Percentiles rank a stretch among this genome's conserved stretches.
Conservation (phyloP, 2,888 invertebrate genomes). For the Sinhomidia bicolor region DNA sequence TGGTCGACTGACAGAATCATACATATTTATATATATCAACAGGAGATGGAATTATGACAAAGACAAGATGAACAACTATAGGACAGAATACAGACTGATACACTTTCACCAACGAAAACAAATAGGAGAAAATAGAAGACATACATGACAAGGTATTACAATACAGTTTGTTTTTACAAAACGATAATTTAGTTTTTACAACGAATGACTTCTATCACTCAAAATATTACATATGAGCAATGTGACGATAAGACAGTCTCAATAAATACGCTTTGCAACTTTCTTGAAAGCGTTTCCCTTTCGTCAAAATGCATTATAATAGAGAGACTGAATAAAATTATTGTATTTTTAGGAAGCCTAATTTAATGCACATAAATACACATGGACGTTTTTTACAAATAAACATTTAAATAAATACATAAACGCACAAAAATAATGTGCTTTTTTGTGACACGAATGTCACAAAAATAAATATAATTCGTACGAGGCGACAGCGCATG, state of each 20-base stretch:
- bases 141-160: background rate
- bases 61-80: background rate
- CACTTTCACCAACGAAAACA: conserved; percentile 62
- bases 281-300: background rate
- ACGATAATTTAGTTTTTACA: background rate
- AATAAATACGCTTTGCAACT: background rate
- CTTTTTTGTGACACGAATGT: background rate
- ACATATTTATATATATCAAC: conserved; percentile 2
- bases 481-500: conserved; percentile 80
- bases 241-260: background rate
- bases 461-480: conserved; percentile 26
- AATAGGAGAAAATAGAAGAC: background rate
- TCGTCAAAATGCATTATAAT: background rate
- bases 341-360: background rate
- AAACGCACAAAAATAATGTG: background rate
- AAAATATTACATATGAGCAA: background rate
- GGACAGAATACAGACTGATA: conserved; percentile 45
- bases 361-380: conserved; percentile 4
- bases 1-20: background rate
- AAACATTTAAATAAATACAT: background rate
- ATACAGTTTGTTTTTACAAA: background rate
- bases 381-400: conserved; percentile 9
- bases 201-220: background rate
- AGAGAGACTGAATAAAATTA: conserved; percentile 6
- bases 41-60: background rate